Evolutionary conservation across 2,113 vertebrate species (phyloP).

Genomic region (Pholis gunnellus): DNA sequence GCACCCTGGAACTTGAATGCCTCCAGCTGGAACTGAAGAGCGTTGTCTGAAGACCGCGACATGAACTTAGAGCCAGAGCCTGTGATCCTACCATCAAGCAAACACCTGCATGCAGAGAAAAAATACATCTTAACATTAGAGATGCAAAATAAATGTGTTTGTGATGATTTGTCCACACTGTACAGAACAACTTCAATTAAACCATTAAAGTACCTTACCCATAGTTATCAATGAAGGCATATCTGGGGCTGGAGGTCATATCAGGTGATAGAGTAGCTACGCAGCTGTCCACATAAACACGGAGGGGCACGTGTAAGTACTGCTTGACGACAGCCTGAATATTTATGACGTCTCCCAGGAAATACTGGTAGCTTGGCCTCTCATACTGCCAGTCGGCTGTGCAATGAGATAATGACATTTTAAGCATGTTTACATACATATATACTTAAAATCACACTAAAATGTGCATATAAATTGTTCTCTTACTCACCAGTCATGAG

Average conservation of each 20-base stretch:
- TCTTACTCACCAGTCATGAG: slow-evolving; percentile 78
- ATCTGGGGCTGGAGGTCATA: slow-evolving; percentile 62
- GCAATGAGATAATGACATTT: not conserved
- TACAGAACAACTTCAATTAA: not conserved
- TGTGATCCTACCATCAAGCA: slow-evolving; percentile 74
- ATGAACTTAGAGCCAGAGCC: slow-evolving; percentile 72
- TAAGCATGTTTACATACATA: not conserved
- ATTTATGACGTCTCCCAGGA: slow-evolving; percentile 72
- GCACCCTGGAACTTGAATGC: slow-evolving; percentile 75
- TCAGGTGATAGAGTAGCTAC: slow-evolving; percentile 70
- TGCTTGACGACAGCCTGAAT: slow-evolving; percentile 73
- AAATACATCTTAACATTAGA: not conserved
- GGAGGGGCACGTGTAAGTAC: slow-evolving; percentile 74
- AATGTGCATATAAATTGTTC: not conserved
- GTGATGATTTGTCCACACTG: not conserved
- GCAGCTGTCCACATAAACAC: slow-evolving; percentile 78
- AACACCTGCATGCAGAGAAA: slow-evolving; percentile 68
- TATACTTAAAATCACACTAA: not conserved
- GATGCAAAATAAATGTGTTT: not conserved
- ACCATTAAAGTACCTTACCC: slow-evolving; percentile 64
- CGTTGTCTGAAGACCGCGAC: slow-evolving; percentile 58
- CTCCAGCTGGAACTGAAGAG: slow-evolving; percentile 76
- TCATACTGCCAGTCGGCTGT: slow-evolving; percentile 76
- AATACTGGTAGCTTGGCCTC: slow-evolving; percentile 71
- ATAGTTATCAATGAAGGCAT: slow-evolving; percentile 77